Conservation (phyloP, 2,797 vertebrate species). For the Syngnathus acus region DNA sequence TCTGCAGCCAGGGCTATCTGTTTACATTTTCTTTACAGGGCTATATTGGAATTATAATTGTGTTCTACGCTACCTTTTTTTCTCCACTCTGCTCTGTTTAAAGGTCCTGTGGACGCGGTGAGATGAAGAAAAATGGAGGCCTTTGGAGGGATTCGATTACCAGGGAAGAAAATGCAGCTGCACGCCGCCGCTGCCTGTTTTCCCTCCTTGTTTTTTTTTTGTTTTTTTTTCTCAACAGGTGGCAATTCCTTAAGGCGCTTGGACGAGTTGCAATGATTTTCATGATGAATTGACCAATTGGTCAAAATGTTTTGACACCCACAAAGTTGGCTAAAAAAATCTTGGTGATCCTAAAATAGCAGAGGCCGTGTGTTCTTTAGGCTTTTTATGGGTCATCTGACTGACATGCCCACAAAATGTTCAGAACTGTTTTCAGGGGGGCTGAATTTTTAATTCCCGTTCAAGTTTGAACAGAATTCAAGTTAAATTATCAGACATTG, state of each 20-base stretch:
- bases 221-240: conserved; percentile 51
- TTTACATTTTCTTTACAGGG: conserved; percentile 72
- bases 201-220: conserved; percentile 20
- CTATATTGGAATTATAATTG: conserved; percentile 76
- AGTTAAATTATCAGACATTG: no score
- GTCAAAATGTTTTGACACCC: neutral
- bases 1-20: conserved; percentile 59
- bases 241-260: conserved; percentile 59
- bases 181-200: conserved; percentile 28
- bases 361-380: no score
- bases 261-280: conserved; percentile 38
- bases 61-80: conserved; percentile 66
- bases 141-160: conserved; percentile 78
- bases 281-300: neutral
- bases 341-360: neutral
- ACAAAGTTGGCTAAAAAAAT: neutral
- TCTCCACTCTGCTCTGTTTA: conserved; percentile 68
- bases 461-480: no score
- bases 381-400: no score
- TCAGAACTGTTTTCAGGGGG: no score
- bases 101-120: conserved; percentile 69
- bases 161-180: conserved; percentile 68
- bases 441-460: no score
- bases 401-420: no score
- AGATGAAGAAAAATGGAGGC: conserved; percentile 79